Evolutionary conservation across 2,888 invertebrate species (phyloP).

Genomic region (Clistopyga incitator): DNA sequence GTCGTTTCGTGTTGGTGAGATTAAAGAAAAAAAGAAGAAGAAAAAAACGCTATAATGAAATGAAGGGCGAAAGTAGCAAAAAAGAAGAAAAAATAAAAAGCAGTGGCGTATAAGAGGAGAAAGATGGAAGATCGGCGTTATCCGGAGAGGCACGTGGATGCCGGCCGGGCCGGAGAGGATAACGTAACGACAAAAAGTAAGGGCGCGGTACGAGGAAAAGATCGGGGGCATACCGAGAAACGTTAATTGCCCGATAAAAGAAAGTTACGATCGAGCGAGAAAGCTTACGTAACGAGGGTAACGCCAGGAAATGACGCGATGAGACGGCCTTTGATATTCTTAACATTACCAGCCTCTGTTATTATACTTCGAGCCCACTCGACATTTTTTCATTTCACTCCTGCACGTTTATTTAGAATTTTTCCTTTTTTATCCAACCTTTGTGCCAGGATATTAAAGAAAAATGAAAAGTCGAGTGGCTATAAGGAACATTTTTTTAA

Average conservation of each 20-base stretch:
- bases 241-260: slow-evolving; percentile 84
- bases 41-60: slow-evolving; percentile 65
- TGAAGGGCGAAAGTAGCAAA: slow-evolving; percentile 24
- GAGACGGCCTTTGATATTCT: slow-evolving; percentile 71
- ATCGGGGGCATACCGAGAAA: slow-evolving; percentile 73
- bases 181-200: slow-evolving; percentile 40
- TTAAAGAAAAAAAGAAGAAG: slow-evolving; percentile 74
- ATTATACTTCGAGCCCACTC: not conserved
- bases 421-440: too few species aligned
- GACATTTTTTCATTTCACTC: slow-evolving; percentile 38
- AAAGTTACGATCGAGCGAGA: slow-evolving; percentile 80
- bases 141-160: slow-evolving; percentile 53
- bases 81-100: slow-evolving; percentile 31
- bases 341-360: slow-evolving; percentile 26
- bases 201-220: slow-evolving; percentile 49
- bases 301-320: slow-evolving; percentile 78
- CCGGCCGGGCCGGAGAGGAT: slow-evolving; percentile 31
- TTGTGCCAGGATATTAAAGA: slow-evolving; percentile 46
- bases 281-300: slow-evolving; percentile 73
- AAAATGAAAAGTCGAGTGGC: slow-evolving; percentile 13
- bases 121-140: slow-evolving; percentile 64
- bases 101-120: slow-evolving; percentile 50
- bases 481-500: slow-evolving; percentile 22
- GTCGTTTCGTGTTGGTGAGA: slow-evolving; percentile 73
- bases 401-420: slow-evolving; percentile 27